Evolutionary conservation across 2,888 invertebrate genomes (phyloP).

Genomic region (Leptura quadrifasciata): DNA sequence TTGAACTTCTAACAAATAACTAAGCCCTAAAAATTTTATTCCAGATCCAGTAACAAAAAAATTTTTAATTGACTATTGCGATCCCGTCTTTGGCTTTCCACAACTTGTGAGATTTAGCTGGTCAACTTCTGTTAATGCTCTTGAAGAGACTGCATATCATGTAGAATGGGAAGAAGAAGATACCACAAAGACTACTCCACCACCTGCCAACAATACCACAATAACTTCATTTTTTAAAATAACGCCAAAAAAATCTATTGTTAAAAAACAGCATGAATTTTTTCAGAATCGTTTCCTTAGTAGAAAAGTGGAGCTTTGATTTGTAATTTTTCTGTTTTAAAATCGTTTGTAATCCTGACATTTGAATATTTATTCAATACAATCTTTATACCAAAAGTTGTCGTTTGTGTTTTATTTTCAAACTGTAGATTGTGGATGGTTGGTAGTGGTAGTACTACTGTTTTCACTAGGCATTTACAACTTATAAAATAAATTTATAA

Average conservation of each 20-base stretch:
- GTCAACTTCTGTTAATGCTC: constrained; percentile 92
- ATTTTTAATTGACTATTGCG: constrained; percentile 87
- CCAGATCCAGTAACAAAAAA: constrained; percentile 95
- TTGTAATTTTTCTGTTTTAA: constrained; percentile 1
- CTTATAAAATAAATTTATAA: no score
- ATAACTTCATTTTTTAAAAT: constrained; percentile 73
- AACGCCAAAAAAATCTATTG: constrained; percentile 52
- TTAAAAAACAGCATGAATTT: constrained; percentile 78
- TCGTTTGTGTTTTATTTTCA: no score
- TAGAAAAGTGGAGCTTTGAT: constrained; percentile 75
- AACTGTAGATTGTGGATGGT: no score
- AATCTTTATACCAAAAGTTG: no score
- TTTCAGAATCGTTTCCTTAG: constrained; percentile 81
- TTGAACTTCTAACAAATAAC: neutral
- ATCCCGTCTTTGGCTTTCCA: constrained; percentile 96
- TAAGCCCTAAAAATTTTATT: constrained; percentile 56
- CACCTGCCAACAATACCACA: constrained; percentile 66
- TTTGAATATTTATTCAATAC: neutral
- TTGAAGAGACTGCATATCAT: constrained; percentile 83
- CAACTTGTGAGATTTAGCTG: constrained; percentile 96
- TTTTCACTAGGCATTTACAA: no score
- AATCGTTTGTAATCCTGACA: neutral
- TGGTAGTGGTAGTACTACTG: no score
- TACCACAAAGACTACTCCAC: constrained; percentile 47
- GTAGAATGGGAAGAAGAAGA: constrained; percentile 82